Evolutionary conservation across 2,113 vertebrate genomes (phyloP).

Genomic region (Megaceryle torquata): DNA sequence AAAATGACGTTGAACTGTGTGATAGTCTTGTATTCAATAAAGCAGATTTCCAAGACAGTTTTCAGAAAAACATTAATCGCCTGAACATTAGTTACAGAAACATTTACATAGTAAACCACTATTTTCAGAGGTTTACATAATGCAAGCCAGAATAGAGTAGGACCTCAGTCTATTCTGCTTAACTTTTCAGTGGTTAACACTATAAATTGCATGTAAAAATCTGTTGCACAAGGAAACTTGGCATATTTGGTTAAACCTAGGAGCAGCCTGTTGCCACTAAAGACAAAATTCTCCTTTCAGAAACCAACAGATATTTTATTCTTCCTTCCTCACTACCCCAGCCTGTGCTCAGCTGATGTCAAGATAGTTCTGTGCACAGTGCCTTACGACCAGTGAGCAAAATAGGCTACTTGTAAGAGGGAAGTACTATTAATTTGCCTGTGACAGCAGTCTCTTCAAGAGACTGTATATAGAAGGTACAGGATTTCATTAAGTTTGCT

Average conservation of each 20-base stretch:
- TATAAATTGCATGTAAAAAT: slow-evolving; percentile 15
- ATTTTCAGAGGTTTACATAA: slow-evolving; percentile 45
- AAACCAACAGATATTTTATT: neutral
- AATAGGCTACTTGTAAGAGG: slow-evolving; percentile 4
- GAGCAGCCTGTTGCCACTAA: neutral
- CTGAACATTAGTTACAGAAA: slow-evolving; percentile 55
- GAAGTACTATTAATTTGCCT: slow-evolving; percentile 36
- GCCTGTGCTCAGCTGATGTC: neutral
- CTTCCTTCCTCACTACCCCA: neutral
- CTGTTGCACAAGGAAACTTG: neutral
- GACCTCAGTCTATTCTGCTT: neutral
- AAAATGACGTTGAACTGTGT: neutral
- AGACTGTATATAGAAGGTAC: neutral
- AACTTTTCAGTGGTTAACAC: neutral
- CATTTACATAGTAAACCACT: slow-evolving; percentile 59
- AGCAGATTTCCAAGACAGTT: slow-evolving; percentile 51
- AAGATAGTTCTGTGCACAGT: slow-evolving; percentile 21
- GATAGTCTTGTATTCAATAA: slow-evolving; percentile 28
- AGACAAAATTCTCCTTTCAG: neutral
- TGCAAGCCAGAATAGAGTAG: slow-evolving; percentile 26
- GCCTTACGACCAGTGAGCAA: neutral
- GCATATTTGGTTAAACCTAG: neutral
- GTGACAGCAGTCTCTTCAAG: slow-evolving; percentile 17
- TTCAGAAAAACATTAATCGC: slow-evolving; percentile 27
- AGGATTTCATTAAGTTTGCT: slow-evolving; percentile 15